Evolutionary conservation across 2,113 vertebrate species (phyloP), one percentile per base, ranked within the genome.

Genomic region (Pollachius pollachius): DNA sequence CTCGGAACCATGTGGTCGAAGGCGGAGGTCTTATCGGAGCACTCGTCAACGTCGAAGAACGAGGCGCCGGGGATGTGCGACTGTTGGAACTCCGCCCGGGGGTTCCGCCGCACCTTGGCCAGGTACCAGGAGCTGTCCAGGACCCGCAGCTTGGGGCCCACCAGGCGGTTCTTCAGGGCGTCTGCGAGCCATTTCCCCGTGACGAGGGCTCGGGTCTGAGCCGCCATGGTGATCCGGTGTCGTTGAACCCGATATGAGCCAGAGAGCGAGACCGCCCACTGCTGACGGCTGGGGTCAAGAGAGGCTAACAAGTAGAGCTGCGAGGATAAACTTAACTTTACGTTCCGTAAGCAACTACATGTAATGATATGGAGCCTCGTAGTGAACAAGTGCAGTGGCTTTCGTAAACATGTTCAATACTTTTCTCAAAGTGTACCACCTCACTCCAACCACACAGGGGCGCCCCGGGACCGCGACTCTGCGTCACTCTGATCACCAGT

Each of bases 111-210:
- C 54, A 91, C 70, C 79, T 94, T 94, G 0, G 96, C 94, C 1
- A 98, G 81, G 73, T 98, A 95, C 97, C 96, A 99, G 1, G 97
- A 99, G 0, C 94, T 85, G 56, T 99, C 97, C 0, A 99, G 85
- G 0, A 99, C 67, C 58, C 91, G 91, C 37, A 99, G 81, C 1
- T 88, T 89, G 62, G 91, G 87, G 0, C 93, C 93, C 2, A 93
- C 25, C 0, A 83, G 88, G 1, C 92, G 89, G 6, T 79, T 84
- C n/a, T 77, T 89, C 69, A 97, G 78, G 0, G 94, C 92, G 60
- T 98, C 93, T 0, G 91, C 87, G 34, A 98, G 91, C 97, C 97
- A 99, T 59, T 93, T 92, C 0, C 89, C 91, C 0, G 94, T 94
- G 13, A 98, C 96, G 0, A 98, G 69, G 0, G 94, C 92, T 0